These are phyloP conservation scores for Apotomis turbidana DNA, from an alignment of 2,888 invertebrate genomes.

Conservation along the genomic window DNA sequence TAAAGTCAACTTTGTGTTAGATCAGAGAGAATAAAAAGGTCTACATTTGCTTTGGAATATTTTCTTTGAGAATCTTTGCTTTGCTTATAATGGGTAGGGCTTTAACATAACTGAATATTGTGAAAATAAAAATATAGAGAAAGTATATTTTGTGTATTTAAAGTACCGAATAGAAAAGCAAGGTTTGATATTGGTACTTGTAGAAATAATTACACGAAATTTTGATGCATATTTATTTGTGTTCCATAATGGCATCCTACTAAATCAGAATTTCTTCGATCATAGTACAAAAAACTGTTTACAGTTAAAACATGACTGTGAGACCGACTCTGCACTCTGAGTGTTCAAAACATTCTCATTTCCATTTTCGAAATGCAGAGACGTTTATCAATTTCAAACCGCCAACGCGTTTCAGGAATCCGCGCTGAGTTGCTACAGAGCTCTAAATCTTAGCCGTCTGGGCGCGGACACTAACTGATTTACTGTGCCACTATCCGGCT, in stretches of 20 bases:
- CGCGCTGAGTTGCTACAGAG: slow-evolving; percentile 41
- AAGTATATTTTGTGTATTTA: too few species aligned
- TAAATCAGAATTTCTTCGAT: too few species aligned
- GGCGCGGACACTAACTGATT: slow-evolving; percentile 42
- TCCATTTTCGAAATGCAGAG: slow-evolving; percentile 35
- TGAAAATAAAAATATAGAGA: neutral
- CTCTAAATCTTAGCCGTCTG: slow-evolving; percentile 52
- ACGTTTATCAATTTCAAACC: slow-evolving; percentile 42
- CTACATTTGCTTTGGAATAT: slow-evolving; percentile 35
- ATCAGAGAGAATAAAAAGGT: slow-evolving; percentile 38
- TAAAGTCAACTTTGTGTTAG: slow-evolving; percentile 45
- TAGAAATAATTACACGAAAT: too few species aligned
- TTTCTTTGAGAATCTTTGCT: slow-evolving; percentile 37
- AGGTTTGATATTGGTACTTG: too few species aligned
- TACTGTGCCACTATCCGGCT: slow-evolving; percentile 32
- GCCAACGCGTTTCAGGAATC: slow-evolving; percentile 40
- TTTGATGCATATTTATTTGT: too few species aligned
- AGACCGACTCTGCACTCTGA: neutral
- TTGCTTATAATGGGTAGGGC: slow-evolving; percentile 21
- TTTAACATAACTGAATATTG: slow-evolving; percentile 28
- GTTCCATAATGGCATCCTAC: too few species aligned
- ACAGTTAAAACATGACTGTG: neutral
- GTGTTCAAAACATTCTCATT: slow-evolving; percentile 11
- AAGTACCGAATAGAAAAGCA: too few species aligned
- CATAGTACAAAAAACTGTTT: neutral